Percentiles rank a stretch among this genome's conserved stretches.
Evolutionary conservation across 2,888 invertebrate species (phyloP).

Genomic region (Drosophila sordidula): DNA sequence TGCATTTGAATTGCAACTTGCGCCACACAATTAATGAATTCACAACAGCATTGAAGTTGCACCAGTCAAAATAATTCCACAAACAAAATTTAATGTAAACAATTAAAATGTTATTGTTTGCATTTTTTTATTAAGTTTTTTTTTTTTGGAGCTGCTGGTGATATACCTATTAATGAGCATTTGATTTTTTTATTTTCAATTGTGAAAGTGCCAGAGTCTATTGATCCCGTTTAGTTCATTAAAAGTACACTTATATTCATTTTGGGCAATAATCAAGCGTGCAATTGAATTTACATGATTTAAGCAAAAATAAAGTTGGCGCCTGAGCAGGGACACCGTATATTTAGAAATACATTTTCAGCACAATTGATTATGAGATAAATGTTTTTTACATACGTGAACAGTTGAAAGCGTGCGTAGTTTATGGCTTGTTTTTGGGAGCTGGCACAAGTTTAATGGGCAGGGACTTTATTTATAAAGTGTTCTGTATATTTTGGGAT

Average conservation of each 20-base stretch:
- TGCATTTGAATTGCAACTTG: conserved; percentile 52
- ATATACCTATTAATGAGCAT: conserved; percentile 23
- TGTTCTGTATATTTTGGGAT: too few relatives aligned
- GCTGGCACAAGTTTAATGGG: too few relatives aligned
- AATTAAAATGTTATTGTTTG: conserved; percentile 31
- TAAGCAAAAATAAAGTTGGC: background rate
- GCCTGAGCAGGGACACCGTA: background rate
- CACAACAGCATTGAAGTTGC: conserved; percentile 25
- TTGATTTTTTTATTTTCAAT: conserved; percentile 30
- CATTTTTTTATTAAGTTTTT: conserved; percentile 21
- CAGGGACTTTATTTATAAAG: too few relatives aligned
- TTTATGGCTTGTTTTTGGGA: too few relatives aligned
- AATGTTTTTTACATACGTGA: too few relatives aligned
- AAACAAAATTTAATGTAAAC: conserved; percentile 37
- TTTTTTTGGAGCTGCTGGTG: conserved; percentile 6
- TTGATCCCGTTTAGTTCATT: conserved; percentile 33
- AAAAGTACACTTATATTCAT: conserved; percentile 11
- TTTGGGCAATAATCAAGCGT: conserved; percentile 1
- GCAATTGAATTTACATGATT: conserved; percentile 3
- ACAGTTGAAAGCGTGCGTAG: too few relatives aligned
- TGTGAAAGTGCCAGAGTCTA: conserved; percentile 45
- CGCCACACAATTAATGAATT: conserved; percentile 33
- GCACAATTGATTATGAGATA: too few relatives aligned
- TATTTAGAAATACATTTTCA: too few relatives aligned
- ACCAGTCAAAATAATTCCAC: conserved; percentile 18